Evolutionary conservation across 2,797 vertebrate genomes (phyloP), one percentile per base, ranked within the genome.

Genomic region (Aratinga solstitialis): DNA sequence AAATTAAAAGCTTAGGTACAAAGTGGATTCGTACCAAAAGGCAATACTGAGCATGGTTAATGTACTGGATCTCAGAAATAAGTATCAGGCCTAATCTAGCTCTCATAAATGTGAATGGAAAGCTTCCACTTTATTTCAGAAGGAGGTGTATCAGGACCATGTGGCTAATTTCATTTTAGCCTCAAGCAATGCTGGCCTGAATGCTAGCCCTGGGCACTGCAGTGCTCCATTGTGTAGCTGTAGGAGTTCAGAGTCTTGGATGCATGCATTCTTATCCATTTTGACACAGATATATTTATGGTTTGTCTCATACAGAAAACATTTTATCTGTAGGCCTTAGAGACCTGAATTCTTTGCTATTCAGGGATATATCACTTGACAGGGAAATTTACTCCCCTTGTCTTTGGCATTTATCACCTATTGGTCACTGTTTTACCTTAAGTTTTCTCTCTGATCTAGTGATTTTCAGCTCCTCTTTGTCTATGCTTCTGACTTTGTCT

Each of bases 391-490:
- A 74, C 36, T 87, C 16, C 40, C 9, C 34, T 69, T 67, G 47
- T 92, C 43, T 79, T 74, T 89, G 74, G 61, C 67, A 78, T 91
- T 95, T 94, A 40, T 93, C 68, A 77, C 79, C 86, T 95, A 76
- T 89, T 84, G 45, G 68, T 90, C 76, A 92, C 8, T 45, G 63
- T 26, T 95, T 94, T 91, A 62, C 51, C 50, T 77, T 89, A 73
- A 42, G 88, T 77, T 92, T 75, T 84, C 30, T 94, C 36, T 80
- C 65, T 87, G 56, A 94, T 90, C 61, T 42, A 71, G 36, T 53
- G 36, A 85, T 74, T 92, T 94, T 90, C 77, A 90, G 27, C 43
- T 76, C 43, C 36, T 88, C n/a, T 76, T 88, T 30, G 45, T 69
- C 43, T 86, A 5, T 59, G 32, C 1, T 2, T 92, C 72, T 95